Evolutionary conservation across 1,140 invertebrate species (phyloP).

Genomic region (Apis cerana): DNA sequence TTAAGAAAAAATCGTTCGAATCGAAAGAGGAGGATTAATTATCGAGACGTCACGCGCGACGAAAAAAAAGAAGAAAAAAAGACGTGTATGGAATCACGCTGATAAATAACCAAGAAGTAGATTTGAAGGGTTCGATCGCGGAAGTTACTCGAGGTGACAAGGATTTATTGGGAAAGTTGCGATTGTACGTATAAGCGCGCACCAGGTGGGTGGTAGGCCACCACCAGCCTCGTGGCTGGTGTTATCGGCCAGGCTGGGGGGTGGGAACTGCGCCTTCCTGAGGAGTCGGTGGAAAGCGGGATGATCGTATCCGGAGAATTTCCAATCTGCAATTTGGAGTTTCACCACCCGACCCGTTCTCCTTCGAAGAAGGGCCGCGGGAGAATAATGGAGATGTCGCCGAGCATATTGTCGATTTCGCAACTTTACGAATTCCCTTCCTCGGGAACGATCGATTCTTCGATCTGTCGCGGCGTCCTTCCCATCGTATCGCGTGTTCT

Average conservation of each 20-base stretch:
- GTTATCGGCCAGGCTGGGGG: constrained; percentile 40
- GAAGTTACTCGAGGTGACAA: constrained; percentile 60
- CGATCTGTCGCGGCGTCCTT: constrained; percentile 2
- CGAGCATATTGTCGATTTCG: constrained; percentile 50
- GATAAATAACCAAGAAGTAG: constrained; percentile 42
- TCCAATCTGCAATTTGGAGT: constrained; percentile 66
- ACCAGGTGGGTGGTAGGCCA: constrained; percentile 16
- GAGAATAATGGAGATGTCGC: constrained; percentile 51
- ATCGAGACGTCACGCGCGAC: no score
- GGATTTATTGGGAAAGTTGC: constrained; percentile 65
- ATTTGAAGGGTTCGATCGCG: constrained; percentile 53
- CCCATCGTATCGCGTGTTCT: neutral
- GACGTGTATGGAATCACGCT: no score
- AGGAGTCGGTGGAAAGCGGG: constrained; percentile 10
- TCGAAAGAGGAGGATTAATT: neutral
- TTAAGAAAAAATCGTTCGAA: no score
- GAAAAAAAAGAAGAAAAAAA: no score
- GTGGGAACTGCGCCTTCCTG: constrained; percentile 30
- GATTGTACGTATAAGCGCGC: constrained; percentile 51
- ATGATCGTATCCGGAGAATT: constrained; percentile 56
- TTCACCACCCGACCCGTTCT: constrained; percentile 36
- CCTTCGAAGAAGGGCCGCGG: neutral
- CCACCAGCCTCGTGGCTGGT: constrained; percentile 9
- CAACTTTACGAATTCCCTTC: constrained; percentile 31
- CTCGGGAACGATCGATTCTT: constrained; percentile 13